Conservation (phyloP, 2,888 invertebrate species). For the Nephrotoma flavescens region DNA sequence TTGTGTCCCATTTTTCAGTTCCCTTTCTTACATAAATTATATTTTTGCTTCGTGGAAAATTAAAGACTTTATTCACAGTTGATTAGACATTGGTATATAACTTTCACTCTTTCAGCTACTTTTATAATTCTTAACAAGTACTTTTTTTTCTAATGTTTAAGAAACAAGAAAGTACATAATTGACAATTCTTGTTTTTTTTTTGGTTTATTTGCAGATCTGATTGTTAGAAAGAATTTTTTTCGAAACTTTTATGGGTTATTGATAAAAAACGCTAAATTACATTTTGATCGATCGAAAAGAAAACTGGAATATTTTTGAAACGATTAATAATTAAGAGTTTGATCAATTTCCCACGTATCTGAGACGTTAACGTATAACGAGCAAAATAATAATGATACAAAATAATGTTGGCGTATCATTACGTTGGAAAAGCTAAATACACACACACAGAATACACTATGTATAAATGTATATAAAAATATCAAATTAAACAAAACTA, state of each 20-base stretch:
- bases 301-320: neutral
- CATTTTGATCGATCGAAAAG: neutral
- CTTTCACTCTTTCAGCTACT: neutral
- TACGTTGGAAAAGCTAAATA: neutral
- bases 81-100: neutral
- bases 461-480: neutral
- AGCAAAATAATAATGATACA: neutral
- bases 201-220: neutral
- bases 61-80: neutral
- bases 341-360: neutral
- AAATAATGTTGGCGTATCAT: neutral
- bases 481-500: neutral
- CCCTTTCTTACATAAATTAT: neutral
- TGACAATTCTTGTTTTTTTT: neutral
- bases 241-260: neutral
- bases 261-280: neutral
- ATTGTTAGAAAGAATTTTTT: neutral
- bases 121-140: neutral
- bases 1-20: neutral
- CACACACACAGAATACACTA: neutral
- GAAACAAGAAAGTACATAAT: neutral
- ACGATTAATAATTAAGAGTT: neutral
- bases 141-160: neutral
- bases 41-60: neutral
- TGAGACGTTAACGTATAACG: neutral